Evolutionary conservation across 2,888 invertebrate genomes (phyloP).

Genomic region (Bellardia pandia): DNA sequence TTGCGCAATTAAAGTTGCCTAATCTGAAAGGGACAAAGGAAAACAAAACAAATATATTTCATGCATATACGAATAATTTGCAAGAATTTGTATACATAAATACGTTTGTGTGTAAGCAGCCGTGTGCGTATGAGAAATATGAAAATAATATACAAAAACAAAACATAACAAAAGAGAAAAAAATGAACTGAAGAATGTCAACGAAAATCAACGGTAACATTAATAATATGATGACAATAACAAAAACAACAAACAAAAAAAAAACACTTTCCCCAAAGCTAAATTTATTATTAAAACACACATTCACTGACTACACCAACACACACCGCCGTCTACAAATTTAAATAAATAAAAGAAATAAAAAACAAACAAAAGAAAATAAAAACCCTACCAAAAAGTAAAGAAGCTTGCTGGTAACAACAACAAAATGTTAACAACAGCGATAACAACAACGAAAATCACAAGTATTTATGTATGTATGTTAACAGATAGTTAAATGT

Average conservation of each 20-base stretch:
- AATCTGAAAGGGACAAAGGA: background rate
- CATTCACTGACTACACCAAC: conserved; percentile 1
- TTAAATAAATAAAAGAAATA: conserved; percentile 7
- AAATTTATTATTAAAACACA: conserved; percentile 43
- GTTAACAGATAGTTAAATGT: conserved; percentile 4
- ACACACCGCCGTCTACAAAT: background rate
- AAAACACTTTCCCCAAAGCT: conserved; percentile 66
- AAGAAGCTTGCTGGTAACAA: conserved; percentile 1
- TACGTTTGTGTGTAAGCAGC: background rate
- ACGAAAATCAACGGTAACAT: conserved; percentile 43
- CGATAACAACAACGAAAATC: conserved; percentile 25
- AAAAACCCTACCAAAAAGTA: background rate
- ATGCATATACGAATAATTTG: background rate
- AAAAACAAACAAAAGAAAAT: background rate
- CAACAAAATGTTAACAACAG: background rate
- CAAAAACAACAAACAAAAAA: conserved; percentile 29
- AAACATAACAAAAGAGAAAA: background rate
- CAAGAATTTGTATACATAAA: background rate
- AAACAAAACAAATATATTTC: background rate
- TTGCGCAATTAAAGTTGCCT: no score
- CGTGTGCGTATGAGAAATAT: conserved; percentile 9
- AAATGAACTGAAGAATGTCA: conserved; percentile 49
- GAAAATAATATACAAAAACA: background rate
- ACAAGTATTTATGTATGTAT: background rate
- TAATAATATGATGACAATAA: conserved; percentile 34